Evolutionary conservation across 2,113 vertebrate genomes (phyloP).

Genomic region (Percina caprodes): DNA sequence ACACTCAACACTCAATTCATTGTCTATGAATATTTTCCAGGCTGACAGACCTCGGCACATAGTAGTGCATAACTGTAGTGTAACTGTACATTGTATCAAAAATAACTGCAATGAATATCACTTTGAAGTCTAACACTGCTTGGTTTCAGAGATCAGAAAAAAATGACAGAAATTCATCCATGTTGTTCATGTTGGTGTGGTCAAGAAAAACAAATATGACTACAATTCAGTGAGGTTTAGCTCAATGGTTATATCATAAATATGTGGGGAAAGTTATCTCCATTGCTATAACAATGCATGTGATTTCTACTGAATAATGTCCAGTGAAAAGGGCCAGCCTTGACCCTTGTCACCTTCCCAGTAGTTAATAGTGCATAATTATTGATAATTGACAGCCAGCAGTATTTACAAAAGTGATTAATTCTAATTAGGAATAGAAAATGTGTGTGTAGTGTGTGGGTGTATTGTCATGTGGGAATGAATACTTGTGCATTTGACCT

Average conservation of each 20-base stretch:
- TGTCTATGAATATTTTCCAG: not conserved
- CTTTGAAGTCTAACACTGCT: not conserved
- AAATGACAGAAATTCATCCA: not conserved
- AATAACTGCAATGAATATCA: not conserved
- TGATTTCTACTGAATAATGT: slow-evolving; percentile 25
- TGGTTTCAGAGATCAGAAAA: not conserved
- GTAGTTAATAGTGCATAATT: slow-evolving; percentile 68
- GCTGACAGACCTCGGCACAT: not conserved
- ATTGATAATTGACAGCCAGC: slow-evolving; percentile 80
- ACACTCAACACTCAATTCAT: not conserved
- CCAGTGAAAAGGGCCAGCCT: slow-evolving; percentile 44
- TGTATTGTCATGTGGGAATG: slow-evolving; percentile 32
- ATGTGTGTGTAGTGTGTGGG: slow-evolving; percentile 16
- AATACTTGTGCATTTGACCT: slow-evolving; percentile 49
- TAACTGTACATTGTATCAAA: not conserved
- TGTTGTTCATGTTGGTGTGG: not conserved
- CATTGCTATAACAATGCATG: slow-evolving; percentile 14
- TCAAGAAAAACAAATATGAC: not conserved
- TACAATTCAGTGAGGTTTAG: not conserved
- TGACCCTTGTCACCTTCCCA: slow-evolving; percentile 70
- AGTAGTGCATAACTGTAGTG: not conserved
- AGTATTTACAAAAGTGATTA: slow-evolving; percentile 78
- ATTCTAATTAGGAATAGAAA: slow-evolving; percentile 75
- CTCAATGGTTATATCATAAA: slow-evolving; percentile 51
- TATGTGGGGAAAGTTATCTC: slow-evolving; percentile 24